These are phyloP conservation scores for Andricus grossulariae DNA, from an alignment of 1,140 invertebrate species.

Conservation along the genomic window DNA sequence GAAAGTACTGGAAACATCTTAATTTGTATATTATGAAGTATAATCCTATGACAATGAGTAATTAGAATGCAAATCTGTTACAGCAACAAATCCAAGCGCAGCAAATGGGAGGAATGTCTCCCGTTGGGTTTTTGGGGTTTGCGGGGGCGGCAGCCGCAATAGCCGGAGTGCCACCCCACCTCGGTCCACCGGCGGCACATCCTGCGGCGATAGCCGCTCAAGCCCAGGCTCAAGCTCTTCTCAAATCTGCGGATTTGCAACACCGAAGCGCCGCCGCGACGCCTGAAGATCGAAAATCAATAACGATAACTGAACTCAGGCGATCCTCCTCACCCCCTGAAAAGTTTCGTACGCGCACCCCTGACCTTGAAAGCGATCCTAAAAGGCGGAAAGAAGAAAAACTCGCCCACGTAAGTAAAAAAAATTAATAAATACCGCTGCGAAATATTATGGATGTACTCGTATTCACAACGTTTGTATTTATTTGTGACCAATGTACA, in stretches of 20 bases:
- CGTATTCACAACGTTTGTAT: no score
- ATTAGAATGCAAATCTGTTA: constrained; percentile 54
- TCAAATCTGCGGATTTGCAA: constrained; percentile 68
- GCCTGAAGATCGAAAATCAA: constrained; percentile 70
- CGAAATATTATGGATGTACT: no score
- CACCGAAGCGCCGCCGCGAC: constrained; percentile 65
- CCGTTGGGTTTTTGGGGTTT: constrained; percentile 69
- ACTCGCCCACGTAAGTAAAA: constrained; percentile 70
- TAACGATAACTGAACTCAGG: constrained; percentile 68
- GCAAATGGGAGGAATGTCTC: constrained; percentile 80
- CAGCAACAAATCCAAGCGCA: constrained; percentile 94
- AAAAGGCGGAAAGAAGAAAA: constrained; percentile 77
- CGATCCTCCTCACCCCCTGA: constrained; percentile 79
- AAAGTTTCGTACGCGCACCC: constrained; percentile 75
- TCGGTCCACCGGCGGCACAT: constrained; percentile 65
- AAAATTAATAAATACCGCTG: neutral
- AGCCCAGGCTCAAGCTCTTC: constrained; percentile 66
- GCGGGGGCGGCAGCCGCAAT: constrained; percentile 71
- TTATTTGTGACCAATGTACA: no score
- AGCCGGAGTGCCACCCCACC: constrained; percentile 68
- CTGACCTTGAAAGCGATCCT: constrained; percentile 73
- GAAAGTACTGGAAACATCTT: no score
- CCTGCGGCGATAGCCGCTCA: constrained; percentile 65
- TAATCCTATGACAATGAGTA: neutral
- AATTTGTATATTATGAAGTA: neutral